Evolutionary conservation across 2,888 invertebrate genomes (phyloP).

Genomic region (Microdon myrmicae): DNA sequence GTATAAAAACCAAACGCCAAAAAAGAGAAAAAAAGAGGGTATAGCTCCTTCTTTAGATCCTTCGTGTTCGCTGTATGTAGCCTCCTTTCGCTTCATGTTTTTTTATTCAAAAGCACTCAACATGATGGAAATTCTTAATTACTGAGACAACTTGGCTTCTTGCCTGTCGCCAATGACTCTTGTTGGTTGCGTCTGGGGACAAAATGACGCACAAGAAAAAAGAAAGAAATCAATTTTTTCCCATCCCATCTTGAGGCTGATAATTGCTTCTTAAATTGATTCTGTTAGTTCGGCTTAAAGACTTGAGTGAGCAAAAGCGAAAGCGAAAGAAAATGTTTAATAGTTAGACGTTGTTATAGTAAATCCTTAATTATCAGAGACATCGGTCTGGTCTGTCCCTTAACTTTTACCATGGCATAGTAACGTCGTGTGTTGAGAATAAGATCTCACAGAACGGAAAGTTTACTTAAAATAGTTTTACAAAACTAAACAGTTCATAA

Average conservation of each 20-base stretch:
- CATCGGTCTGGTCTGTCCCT: constrained; percentile 24
- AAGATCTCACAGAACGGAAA: constrained; percentile 17
- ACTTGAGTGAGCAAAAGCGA: background rate
- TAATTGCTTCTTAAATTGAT: constrained; percentile 50
- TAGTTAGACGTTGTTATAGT: constrained; percentile 12
- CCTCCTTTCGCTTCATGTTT: too few relatives aligned
- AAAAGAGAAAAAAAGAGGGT: constrained; percentile 5
- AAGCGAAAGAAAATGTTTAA: constrained; percentile 20
- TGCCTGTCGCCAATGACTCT: background rate
- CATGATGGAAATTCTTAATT: constrained; percentile 28
- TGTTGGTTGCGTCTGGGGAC: background rate
- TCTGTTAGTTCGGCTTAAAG: constrained; percentile 36
- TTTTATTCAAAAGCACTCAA: constrained; percentile 15
- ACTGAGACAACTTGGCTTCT: constrained; percentile 17
- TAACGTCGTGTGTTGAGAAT: too few relatives aligned
- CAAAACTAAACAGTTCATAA: constrained; percentile 46
- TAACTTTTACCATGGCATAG: background rate
- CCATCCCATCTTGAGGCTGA: constrained; percentile 17
- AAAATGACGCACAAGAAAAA: background rate
- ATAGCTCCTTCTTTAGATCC: constrained; percentile 6
- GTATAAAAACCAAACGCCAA: background rate
- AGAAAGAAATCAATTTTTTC: constrained; percentile 4
- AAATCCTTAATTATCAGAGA: constrained; percentile 43
- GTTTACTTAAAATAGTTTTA: constrained; percentile 40
- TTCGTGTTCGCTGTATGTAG: too few relatives aligned